phyloP scores from a whole-genome alignment of 2,113 vertebrate species.

The Malurus elegans region DNA sequence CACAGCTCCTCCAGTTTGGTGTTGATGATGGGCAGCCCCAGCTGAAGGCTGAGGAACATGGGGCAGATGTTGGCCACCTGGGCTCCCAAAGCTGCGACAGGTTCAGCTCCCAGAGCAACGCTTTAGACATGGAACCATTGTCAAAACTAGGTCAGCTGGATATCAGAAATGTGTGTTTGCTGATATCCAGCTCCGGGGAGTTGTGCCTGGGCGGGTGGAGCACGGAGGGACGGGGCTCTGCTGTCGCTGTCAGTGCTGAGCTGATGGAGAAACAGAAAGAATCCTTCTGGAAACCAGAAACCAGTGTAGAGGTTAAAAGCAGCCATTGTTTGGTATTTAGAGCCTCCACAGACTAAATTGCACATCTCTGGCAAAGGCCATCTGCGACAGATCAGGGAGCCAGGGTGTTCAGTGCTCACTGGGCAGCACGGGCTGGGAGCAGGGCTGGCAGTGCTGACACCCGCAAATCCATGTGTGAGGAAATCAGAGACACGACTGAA shows the following conservation, averaged over 20 bases:
- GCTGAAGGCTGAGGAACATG: background rate
- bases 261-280: background rate
- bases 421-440: background rate
- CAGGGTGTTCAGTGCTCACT: rapidly evolving
- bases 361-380: background rate
- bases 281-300: background rate
- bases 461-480: rapidly evolving
- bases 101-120: background rate
- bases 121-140: background rate
- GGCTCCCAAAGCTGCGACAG: background rate
- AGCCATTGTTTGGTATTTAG: background rate
- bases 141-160: slow-evolving; percentile 18
- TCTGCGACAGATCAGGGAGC: background rate
- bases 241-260: background rate
- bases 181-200: background rate
- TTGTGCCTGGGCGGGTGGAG: background rate
- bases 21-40: background rate
- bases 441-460: background rate
- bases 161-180: background rate
- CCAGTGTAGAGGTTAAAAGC: background rate
- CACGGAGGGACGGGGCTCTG: background rate
- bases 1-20: background rate
- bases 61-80: slow-evolving; percentile 13
- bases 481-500: rapidly evolving
- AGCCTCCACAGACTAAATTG: background rate